Evolutionary conservation across 2,888 invertebrate species (phyloP), one percentile per base, ranked within the genome.

Genomic region (Nebria salina): DNA sequence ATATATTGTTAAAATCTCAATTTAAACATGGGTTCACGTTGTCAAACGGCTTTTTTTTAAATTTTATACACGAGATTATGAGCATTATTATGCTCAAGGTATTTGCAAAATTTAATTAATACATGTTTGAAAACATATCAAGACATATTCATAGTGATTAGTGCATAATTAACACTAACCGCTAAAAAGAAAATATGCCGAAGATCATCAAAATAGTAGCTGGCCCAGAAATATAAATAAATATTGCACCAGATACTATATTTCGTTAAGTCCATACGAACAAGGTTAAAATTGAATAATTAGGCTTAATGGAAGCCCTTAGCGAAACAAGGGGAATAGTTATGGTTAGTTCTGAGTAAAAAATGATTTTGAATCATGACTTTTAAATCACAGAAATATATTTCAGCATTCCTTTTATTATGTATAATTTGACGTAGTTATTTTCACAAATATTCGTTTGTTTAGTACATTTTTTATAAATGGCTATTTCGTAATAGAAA

Each of bases 1-100:
- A 80, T 80, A 80, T 80, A 80, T 80, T 73, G 20, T 68, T 25
- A 68, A 42, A 75, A 80, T 80, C 75, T 80, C 66, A 74, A 78
- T 73, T 75, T 26, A 80, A 75, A 65, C 5, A 20, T 75, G 41
- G 74, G 64, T 78, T 73, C 11, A 15, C 70, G 25, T 70, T 70
- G 20, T 25, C 26, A 70, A 25, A 70, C 70, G 25, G 70, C 34
- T 11, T 54, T 54, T 4, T 54, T 54, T 11, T 3, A 54, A 8
- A 34, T 54, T 72, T 77, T 11, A 54, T 68, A 78, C 65, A 78
- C 74, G 72, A 77, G 73, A 66, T 77, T 68, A 73, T 66, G 70
- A 70, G 42, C 66, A 66, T 26, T 64, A 70, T 26, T 26, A 54
- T 77, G 78, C 74, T 78, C 78, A 78, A 78, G 78, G 78, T 78